Evolutionary conservation across 1,140 invertebrate genomes (phyloP).

Genomic region (Ericerus pela): DNA sequence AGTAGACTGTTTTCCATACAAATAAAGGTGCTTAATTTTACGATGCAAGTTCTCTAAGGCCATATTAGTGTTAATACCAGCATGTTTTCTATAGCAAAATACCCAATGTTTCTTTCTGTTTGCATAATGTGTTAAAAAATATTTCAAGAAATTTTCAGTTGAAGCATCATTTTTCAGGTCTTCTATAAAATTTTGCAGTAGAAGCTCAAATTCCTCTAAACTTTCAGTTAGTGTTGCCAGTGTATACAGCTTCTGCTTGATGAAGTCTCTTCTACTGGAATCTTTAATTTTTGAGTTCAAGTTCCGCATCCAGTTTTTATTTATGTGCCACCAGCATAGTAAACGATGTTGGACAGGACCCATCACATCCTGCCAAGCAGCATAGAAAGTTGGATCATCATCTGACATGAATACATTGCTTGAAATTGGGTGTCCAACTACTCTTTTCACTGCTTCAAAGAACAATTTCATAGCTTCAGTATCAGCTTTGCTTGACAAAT

Average conservation of each 20-base stretch:
- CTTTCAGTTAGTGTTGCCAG: neutral
- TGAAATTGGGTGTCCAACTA: neutral
- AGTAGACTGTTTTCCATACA: conserved; percentile 13
- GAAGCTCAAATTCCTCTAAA: conserved; percentile 1
- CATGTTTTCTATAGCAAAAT: conserved; percentile 8
- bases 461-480: conserved; percentile 10
- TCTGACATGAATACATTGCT: conserved; percentile 17
- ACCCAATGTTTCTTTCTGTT: conserved; percentile 13
- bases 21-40: conserved; percentile 15
- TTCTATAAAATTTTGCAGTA: neutral
- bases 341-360: neutral
- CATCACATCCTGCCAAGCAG: conserved; percentile 16
- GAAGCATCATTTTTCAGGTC: neutral
- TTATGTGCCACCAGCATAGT: conserved; percentile 16
- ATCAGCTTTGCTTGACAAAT: conserved; percentile 14
- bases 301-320: conserved; percentile 13
- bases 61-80: conserved; percentile 16
- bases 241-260: neutral
- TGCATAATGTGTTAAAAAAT: conserved; percentile 9
- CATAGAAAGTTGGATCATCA: conserved; percentile 14
- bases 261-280: neutral
- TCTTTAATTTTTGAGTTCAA: conserved; percentile 6
- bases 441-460: conserved; percentile 6
- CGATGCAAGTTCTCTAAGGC: conserved; percentile 14
- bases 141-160: neutral